Conservation (phyloP, 2,888 invertebrate genomes). For the Cremastinae sp. region DNA sequence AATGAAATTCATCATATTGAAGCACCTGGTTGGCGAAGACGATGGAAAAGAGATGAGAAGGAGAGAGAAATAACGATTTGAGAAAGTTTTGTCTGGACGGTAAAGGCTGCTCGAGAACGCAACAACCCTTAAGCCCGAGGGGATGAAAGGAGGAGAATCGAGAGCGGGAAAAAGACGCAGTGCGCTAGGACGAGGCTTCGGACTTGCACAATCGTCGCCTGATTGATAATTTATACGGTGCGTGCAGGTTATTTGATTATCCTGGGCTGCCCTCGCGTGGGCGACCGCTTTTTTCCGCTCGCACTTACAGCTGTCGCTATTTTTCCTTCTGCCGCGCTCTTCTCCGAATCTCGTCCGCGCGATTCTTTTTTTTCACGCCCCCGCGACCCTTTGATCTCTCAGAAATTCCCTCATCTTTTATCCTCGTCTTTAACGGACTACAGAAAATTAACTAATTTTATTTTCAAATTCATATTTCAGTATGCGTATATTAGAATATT, state of each 20-base stretch:
- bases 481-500: not conserved
- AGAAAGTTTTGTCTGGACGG: constrained; percentile 53
- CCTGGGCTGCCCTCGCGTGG: constrained; percentile 64
- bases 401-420: constrained; percentile 2
- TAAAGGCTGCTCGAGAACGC: constrained; percentile 44
- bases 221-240: constrained; percentile 80
- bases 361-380: constrained; percentile 37
- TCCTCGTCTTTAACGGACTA: not conserved
- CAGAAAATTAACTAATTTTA: constrained; percentile 2
- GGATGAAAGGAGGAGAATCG: constrained; percentile 26
- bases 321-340: constrained; percentile 15
- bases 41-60: constrained; percentile 53
- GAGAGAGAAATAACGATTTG: constrained; percentile 73
- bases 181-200: constrained; percentile 69
- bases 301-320: constrained; percentile 8
- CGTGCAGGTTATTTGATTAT: constrained; percentile 80
- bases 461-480: not conserved
- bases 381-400: not conserved
- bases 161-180: constrained; percentile 50
- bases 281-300: constrained; percentile 36
- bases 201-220: constrained; percentile 79
- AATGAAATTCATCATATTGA: no score
- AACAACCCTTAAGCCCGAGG: constrained; percentile 63
- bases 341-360: constrained; percentile 6
- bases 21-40: no score